Conservation (phyloP, 1,140 invertebrate species). For the Papilio dardanus region DNA sequence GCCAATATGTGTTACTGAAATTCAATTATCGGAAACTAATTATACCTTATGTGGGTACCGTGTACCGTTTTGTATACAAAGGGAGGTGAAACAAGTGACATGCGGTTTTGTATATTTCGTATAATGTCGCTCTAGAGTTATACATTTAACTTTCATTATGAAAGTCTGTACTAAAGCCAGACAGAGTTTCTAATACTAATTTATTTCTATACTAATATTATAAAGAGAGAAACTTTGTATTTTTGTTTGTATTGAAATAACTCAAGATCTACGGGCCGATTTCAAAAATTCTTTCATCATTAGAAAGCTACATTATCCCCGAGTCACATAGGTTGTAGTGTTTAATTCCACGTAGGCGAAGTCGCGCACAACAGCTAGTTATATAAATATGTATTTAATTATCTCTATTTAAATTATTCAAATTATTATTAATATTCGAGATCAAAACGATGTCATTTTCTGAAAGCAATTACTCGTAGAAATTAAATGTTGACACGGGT, state of each 20-base stretch:
- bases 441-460: not conserved
- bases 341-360: too few relatives aligned
- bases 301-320: too few relatives aligned
- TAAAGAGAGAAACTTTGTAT: too few relatives aligned
- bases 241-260: too few relatives aligned
- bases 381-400: too few relatives aligned
- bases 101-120: not conserved
- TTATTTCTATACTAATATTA: too few relatives aligned
- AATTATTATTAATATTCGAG: not conserved
- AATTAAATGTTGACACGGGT: not conserved
- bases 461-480: not conserved
- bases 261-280: too few relatives aligned
- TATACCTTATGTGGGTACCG: conserved; percentile 46
- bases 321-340: too few relatives aligned
- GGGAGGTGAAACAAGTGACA: conserved; percentile 7
- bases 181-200: too few relatives aligned
- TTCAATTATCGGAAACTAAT: conserved; percentile 56
- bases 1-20: conserved; percentile 50
- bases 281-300: too few relatives aligned
- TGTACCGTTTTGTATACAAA: conserved; percentile 38
- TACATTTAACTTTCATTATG: not conserved
- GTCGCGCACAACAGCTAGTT: too few relatives aligned
- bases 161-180: too few relatives aligned
- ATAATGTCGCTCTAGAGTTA: not conserved
- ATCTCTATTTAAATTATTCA: not conserved